phyloP scores from a whole-genome alignment of 2,797 vertebrate species.

The Morelia viridis region DNA sequence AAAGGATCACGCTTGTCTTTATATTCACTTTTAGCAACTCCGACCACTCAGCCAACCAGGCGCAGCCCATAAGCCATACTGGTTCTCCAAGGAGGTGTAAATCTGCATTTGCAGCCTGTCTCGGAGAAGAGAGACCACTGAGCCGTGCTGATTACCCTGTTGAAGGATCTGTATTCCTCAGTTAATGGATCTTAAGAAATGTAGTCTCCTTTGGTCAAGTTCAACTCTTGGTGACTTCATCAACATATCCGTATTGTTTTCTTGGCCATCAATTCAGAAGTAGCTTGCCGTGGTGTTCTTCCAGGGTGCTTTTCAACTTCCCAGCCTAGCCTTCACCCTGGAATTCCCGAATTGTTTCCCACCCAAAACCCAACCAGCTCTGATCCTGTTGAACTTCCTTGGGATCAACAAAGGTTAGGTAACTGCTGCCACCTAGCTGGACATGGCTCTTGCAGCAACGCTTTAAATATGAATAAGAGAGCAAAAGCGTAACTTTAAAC shows the following conservation, averaged over 20 bases:
- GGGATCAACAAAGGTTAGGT: not conserved
- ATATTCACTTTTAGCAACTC: not conserved
- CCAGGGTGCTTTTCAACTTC: not conserved
- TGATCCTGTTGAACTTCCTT: not conserved
- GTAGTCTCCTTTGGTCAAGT: not conserved
- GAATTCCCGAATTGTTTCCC: not conserved
- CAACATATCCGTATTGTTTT: not conserved
- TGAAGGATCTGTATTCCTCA: not conserved
- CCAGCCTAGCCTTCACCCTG: not conserved
- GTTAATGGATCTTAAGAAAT: not conserved
- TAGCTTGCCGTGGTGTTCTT: not conserved
- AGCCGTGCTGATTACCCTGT: no score
- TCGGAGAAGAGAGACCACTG: not conserved
- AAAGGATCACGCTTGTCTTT: not conserved
- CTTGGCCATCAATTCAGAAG: not conserved
- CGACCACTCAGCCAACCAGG: not conserved
- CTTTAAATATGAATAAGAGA: not conserved
- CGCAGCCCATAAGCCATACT: not conserved
- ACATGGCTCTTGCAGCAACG: not conserved
- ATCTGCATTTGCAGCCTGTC: not conserved
- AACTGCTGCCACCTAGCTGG: not conserved
- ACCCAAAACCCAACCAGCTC: not conserved
- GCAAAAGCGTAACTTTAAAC: not conserved
- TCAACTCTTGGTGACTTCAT: not conserved
- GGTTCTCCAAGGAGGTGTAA: not conserved